Evolutionary conservation across 92 coral and sea anemone species (phyloP).

Genomic region (Micromussa lordhowensis): DNA sequence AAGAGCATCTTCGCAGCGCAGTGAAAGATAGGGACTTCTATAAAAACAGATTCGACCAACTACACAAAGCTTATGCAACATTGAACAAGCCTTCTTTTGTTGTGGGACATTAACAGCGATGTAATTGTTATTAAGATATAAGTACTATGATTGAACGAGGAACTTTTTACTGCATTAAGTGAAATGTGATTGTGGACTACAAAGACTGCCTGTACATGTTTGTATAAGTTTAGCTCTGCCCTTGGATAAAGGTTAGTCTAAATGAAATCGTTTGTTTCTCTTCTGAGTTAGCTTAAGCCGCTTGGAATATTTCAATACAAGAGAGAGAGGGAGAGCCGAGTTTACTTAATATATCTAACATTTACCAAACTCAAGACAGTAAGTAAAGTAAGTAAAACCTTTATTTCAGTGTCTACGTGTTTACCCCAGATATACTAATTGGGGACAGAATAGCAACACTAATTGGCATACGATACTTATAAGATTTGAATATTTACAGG

Average conservation of each 20-base stretch:
- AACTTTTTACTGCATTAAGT: background rate
- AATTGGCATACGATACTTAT: too few species aligned
- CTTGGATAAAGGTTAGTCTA: background rate
- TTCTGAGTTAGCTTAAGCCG: background rate
- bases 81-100: background rate
- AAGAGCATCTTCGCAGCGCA: slow-evolving; percentile 38
- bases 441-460: too few species aligned
- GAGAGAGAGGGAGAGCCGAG: background rate
- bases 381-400: too few species aligned
- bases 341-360: background rate
- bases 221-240: background rate
- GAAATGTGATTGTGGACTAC: background rate
- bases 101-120: background rate
- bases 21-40: slow-evolving; percentile 64
- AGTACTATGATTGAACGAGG: background rate
- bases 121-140: background rate
- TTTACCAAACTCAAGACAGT: too few species aligned
- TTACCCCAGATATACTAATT: too few species aligned
- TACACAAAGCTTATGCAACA: slow-evolving; percentile 32
- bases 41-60: slow-evolving; percentile 46
- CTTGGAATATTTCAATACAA: background rate
- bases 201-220: background rate
- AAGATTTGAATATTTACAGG: too few species aligned
- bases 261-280: background rate
- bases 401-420: too few species aligned